Conservation (phyloP, 2,113 vertebrate species). For the Labeo rohita region DNA sequence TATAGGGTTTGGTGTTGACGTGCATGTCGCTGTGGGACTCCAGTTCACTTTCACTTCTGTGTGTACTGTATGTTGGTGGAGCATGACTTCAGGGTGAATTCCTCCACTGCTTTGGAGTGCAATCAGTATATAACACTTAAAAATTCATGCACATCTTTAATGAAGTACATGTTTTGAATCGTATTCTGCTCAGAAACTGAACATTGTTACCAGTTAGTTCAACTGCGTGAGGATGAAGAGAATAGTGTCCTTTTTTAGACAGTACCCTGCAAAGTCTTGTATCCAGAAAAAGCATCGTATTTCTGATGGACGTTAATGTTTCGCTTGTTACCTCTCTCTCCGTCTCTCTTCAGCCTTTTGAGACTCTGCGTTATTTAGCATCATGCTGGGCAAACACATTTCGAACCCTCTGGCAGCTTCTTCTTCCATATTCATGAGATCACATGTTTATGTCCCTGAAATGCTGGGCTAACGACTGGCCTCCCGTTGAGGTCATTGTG, state of each 20-base stretch:
- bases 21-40: background rate
- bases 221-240: background rate
- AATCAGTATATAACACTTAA: background rate
- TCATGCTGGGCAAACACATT: constrained; percentile 34
- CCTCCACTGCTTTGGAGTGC: constrained; percentile 24
- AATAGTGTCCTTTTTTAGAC: background rate
- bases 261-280: background rate
- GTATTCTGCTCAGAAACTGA: background rate
- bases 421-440: constrained; percentile 39
- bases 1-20: background rate
- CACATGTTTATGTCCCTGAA: constrained; percentile 17
- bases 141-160: background rate
- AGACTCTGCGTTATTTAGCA: background rate
- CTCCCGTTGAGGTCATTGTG: constrained; percentile 25
- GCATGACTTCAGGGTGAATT: constrained; percentile 12
- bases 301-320: background rate
- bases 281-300: background rate
- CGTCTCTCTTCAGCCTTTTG: background rate
- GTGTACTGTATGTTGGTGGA: background rate
- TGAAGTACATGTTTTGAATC: background rate
- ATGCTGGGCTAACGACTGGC: background rate
- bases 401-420: background rate
- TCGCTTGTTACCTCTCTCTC: background rate
- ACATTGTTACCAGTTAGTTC: background rate
- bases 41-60: constrained; percentile 4